phyloP scores from a whole-genome alignment of 2,888 invertebrate species.

The Eilema sororculum region DNA sequence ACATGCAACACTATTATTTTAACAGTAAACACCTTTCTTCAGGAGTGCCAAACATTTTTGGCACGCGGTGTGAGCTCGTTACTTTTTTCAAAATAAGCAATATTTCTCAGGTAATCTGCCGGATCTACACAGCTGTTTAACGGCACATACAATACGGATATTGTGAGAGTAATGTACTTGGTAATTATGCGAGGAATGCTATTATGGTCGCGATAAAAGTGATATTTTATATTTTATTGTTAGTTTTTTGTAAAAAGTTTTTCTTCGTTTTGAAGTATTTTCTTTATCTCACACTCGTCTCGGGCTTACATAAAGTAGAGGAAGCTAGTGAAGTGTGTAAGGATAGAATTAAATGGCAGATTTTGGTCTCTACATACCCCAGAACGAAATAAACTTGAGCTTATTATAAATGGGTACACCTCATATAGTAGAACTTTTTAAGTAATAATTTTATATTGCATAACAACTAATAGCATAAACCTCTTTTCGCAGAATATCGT shows the following conservation, averaged over 20 bases:
- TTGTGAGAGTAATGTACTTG: constrained; percentile 33
- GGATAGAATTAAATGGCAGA: too few species aligned
- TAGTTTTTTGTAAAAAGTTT: neutral
- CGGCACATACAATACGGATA: constrained; percentile 32
- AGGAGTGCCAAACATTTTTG: constrained; percentile 53
- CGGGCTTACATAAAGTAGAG: too few species aligned
- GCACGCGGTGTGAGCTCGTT: constrained; percentile 33
- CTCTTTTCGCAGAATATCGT: too few species aligned
- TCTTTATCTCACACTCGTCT: too few species aligned
- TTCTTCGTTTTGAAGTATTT: neutral
- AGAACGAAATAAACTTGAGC: too few species aligned
- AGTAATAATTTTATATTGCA: too few species aligned
- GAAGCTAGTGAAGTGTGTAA: too few species aligned
- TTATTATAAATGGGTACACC: too few species aligned
- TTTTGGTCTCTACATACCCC: too few species aligned
- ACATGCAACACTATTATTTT: constrained; percentile 31
- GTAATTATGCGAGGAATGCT: constrained; percentile 35
- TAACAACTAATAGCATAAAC: too few species aligned
- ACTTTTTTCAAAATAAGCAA: constrained; percentile 46
- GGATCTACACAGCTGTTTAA: constrained; percentile 51
- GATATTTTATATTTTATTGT: constrained; percentile 15
- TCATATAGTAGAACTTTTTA: too few species aligned
- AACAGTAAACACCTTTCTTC: constrained; percentile 51
- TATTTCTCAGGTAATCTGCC: constrained; percentile 58
- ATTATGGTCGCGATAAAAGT: constrained; percentile 28